These are phyloP conservation scores for Euwallacea similis DNA, from an alignment of 1,140 invertebrate genomes.

Conservation along the genomic window DNA sequence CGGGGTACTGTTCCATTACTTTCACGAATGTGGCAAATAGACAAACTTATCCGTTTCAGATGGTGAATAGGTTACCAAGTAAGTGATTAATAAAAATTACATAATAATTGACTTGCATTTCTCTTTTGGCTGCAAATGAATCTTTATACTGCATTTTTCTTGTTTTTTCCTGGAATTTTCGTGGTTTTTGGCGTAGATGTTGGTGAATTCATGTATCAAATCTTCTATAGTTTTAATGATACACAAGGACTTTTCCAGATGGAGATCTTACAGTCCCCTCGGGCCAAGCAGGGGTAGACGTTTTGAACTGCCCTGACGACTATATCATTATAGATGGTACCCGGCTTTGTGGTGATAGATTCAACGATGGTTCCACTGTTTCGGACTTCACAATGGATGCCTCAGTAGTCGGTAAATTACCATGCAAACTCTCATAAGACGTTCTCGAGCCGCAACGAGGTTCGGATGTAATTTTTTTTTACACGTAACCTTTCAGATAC, in stretches of 20 bases:
- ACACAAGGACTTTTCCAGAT: constrained; percentile 51
- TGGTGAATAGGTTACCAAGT: constrained; percentile 66
- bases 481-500: constrained; percentile 51
- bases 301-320: constrained; percentile 72
- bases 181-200: too few species aligned
- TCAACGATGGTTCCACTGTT: constrained; percentile 67
- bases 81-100: constrained; percentile 32
- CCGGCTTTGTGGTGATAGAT: constrained; percentile 70
- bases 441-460: not conserved
- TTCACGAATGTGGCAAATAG: constrained; percentile 58
- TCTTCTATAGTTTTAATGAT: too few species aligned
- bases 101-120: not conserved
- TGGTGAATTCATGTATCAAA: too few species aligned
- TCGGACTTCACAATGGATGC: constrained; percentile 66
- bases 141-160: constrained; percentile 22
- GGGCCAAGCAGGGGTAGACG: constrained; percentile 70
- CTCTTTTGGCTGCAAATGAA: not conserved
- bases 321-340: constrained; percentile 69
- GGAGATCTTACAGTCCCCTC: constrained; percentile 62
- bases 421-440: not conserved
- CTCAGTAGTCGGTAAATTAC: constrained; percentile 62
- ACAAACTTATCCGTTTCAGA: constrained; percentile 60
- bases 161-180: not conserved
- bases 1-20: constrained; percentile 66
- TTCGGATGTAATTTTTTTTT: not conserved